Evolutionary conservation across 2,797 vertebrate genomes (phyloP), one percentile per base, ranked within the genome.

Genomic region (Protonibea diacanthus): DNA sequence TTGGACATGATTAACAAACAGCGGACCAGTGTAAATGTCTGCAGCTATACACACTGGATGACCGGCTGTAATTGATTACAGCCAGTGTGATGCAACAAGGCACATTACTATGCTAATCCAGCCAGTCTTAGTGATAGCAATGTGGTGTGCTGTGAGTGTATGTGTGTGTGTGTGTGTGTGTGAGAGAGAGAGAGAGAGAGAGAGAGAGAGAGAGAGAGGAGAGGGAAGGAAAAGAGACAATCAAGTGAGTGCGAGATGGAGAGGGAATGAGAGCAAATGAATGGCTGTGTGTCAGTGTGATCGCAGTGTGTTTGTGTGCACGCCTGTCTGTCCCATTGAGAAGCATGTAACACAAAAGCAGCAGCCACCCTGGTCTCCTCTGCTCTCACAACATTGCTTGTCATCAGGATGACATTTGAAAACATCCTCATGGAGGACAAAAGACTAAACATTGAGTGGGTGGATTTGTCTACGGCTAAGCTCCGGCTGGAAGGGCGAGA

Each of bases 81-180:
- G 82, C 78, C 83, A 91, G 91, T 90, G 89, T 92, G 93, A 94
- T 92, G 91, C 91, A 93, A 93, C 91, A 91, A 89, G 90, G 84
- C 88, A 86, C 94, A 95, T 94, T 93, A 95, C 94, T 94, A 94
- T 95, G 91, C 93, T 94, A 96, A 96, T 95, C 94, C 94, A 66
- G 86, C 74, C 80, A 66, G 86, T 78, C 74, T 81, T 53, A 68
- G 89, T 82, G 89, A 92, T 85, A 80, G 80, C 79, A 58, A 59
- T 74, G 85, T 84, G 86, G 70, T 86, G 81, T 71, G 84, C 70
- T 81, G 78, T 62, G 84, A 76, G 82, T 38, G 78, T 57, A 63
- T 3, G 75, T 57, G 80, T 61, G 80, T 49, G 77, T 48, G 56
- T 25, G 25, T 25, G n/a, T n/a, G n/a, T n/a, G n/a, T n/a, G n/a